phyloP scores from a whole-genome alignment of 30 jellyfish, hydroid and myxozoan species.

The Chrysaora quinquecirrha region DNA sequence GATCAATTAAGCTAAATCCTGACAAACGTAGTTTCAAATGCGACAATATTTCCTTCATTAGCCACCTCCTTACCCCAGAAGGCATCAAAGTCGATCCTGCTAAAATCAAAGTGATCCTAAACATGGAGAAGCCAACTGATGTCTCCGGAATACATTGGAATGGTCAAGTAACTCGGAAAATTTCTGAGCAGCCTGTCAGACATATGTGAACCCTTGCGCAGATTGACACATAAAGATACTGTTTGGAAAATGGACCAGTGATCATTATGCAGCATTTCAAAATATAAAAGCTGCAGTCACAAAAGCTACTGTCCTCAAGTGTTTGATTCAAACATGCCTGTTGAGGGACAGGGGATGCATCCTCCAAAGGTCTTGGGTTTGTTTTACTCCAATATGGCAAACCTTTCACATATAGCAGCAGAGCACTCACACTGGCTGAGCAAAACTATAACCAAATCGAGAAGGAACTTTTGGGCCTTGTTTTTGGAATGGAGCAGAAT shows the following conservation, averaged over 20 bases:
- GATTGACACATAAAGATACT: not conserved
- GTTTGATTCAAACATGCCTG: not conserved
- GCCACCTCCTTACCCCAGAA: constrained; percentile 35
- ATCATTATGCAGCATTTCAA: constrained; percentile 1
- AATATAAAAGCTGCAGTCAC: not conserved
- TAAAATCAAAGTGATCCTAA: not conserved
- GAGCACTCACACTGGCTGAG: constrained; percentile 1
- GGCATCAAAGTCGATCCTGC: constrained; percentile 34
- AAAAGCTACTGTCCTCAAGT: not conserved
- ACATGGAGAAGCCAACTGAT: not conserved
- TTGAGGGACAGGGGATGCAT: constrained; percentile 6
- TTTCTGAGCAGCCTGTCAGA: constrained; percentile 1
- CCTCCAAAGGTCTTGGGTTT: constrained; percentile 5
- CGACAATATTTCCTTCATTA: constrained; percentile 3
- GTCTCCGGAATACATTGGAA: not conserved
- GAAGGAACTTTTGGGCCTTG: not conserved
- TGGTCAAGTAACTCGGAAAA: not conserved
- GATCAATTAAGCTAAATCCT: constrained; percentile 5
- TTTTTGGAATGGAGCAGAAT: not conserved
- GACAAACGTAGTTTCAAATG: constrained; percentile 27
- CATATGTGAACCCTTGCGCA: constrained; percentile 5
- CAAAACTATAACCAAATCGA: not conserved
- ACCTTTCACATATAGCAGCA: not conserved
- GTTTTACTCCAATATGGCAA: not conserved
- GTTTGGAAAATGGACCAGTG: constrained; percentile 4